Evolutionary conservation across 1,140 invertebrate genomes (phyloP).

Genomic region (Pseudomyrmex sp.): DNA sequence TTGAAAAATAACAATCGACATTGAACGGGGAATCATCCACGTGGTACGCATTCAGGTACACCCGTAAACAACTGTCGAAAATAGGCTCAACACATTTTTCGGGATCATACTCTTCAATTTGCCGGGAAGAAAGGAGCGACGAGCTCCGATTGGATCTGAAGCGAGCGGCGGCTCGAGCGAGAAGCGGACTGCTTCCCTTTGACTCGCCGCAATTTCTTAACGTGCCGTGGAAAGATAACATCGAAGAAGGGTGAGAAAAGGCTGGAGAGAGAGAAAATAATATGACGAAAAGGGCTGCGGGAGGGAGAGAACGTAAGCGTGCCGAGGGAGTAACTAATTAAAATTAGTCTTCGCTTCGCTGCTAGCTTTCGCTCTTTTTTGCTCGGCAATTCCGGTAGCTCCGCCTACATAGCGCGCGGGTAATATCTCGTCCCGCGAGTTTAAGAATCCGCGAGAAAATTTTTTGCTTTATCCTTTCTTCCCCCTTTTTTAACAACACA

Average conservation of each 20-base stretch:
- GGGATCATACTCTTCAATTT: conserved; percentile 55
- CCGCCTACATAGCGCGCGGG: conserved; percentile 3
- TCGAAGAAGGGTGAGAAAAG: conserved; percentile 37
- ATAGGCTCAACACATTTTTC: conserved; percentile 34
- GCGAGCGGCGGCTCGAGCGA: neutral
- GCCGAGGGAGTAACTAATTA: conserved; percentile 64
- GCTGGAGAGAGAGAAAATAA: conserved; percentile 14
- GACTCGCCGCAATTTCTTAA: conserved; percentile 70
- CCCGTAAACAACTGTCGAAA: conserved; percentile 52
- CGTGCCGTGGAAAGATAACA: conserved; percentile 64
- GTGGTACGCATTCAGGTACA: neutral
- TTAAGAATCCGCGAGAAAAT: conserved; percentile 56
- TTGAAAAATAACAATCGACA: conserved; percentile 29
- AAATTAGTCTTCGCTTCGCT: conserved; percentile 65
- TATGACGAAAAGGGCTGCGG: too few species aligned
- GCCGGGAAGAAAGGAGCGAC: conserved; percentile 23
- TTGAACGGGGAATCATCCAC: neutral
- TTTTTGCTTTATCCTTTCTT: neutral
- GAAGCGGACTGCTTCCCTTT: conserved; percentile 51
- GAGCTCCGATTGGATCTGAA: conserved; percentile 44
- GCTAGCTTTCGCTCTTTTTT: conserved; percentile 54
- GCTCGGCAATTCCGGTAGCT: conserved; percentile 37
- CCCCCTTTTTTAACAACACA: neutral
- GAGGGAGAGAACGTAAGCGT: conserved; percentile 35
- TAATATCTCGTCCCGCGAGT: conserved; percentile 45